Evolutionary conservation across 2,888 invertebrate species (phyloP), one percentile per base, ranked within the genome.

Genomic region (Drosophila colorata): DNA sequence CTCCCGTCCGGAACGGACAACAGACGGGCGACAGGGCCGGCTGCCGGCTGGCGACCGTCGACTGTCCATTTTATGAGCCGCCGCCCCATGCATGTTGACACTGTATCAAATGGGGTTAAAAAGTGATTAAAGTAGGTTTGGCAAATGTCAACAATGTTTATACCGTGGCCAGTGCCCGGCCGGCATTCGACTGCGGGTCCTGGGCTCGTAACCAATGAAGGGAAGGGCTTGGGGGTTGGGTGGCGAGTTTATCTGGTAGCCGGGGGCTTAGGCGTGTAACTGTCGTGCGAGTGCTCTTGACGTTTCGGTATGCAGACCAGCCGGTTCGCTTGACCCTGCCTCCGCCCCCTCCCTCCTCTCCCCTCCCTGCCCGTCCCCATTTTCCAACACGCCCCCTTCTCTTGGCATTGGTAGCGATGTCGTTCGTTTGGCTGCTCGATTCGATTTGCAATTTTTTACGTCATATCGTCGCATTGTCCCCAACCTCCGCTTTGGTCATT

Each of bases 41-140:
- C 56, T 53, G 37, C 14, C 28, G 14, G 51, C 69, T 31, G 46
- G 1, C 47, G 48, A 56, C 52, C 47, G 76, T 49, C 80, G 71
- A 69, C 60, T 77, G 87, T 78, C 74, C 88, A 83, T 87, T 88
- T 84, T 84, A 83, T 83, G 83, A 83, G 88, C 68, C 78, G 85
- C 87, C 72, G 56, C 69, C 74, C 68, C 79, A 74, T 84, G 74
- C 79, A 81, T 87, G 90, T 80, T 83, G 89, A 89, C 87, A 89
- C 86, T 89, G 88, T 89, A 90, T 90, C 89, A 90, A 90, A 90
- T 90, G 91, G 90, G 91, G 90, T 90, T 90, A 90, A 90, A 90
- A 90, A 88, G 91, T 90, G 90, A 90, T 90, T 90, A 90, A 90
- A 90, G 87, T 88, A 86, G 86, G 78, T 89, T 87, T 85, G 91